phyloP scores from a whole-genome alignment of 2,113 vertebrate species.

The Sinocyclocheilus maitianheensis region DNA sequence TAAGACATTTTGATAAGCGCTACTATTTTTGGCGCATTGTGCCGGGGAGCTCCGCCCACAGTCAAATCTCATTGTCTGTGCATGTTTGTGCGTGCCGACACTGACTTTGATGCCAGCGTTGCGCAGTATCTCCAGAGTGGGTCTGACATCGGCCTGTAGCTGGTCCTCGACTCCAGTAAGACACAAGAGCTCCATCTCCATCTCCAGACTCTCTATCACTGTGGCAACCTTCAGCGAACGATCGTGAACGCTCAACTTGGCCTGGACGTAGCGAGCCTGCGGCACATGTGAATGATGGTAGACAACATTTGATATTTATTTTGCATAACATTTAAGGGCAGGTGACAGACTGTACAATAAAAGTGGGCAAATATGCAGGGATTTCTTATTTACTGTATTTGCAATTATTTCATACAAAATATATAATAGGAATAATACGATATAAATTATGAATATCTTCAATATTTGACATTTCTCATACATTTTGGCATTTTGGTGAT shows the following conservation, averaged over 20 bases:
- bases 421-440: neutral
- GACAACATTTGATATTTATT: neutral
- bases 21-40: constrained; percentile 13
- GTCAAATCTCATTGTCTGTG: constrained; percentile 4
- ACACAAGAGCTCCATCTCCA: constrained; percentile 98
- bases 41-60: neutral
- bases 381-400: neutral
- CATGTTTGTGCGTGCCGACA: neutral
- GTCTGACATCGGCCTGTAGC: constrained; percentile 90
- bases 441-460: neutral
- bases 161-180: constrained; percentile 96
- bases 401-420: neutral
- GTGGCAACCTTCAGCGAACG: constrained; percentile 96
- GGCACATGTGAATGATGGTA: neutral
- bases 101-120: constrained; percentile 95
- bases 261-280: constrained; percentile 92
- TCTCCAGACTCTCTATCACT: constrained; percentile 95
- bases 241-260: constrained; percentile 95
- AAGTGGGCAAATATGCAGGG: neutral
- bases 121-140: constrained; percentile 92
- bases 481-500: neutral
- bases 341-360: neutral
- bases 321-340: neutral
- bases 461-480: neutral
- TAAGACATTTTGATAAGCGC: neutral